Conservation (phyloP, 1,140 invertebrate genomes). For the Amyelois transitella region DNA sequence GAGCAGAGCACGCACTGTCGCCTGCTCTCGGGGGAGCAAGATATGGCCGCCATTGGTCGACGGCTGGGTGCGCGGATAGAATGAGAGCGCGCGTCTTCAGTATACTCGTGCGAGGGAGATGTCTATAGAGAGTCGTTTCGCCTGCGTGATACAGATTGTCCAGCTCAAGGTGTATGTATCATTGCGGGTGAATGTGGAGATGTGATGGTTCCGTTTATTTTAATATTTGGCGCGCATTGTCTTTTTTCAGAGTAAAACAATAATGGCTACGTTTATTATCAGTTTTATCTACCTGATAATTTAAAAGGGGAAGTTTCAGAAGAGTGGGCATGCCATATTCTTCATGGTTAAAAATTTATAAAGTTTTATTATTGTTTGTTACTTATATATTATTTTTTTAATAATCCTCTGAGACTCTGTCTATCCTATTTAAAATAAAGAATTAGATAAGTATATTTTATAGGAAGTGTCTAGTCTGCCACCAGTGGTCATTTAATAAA, state of each 20-base stretch:
- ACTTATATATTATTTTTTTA: too few relatives aligned
- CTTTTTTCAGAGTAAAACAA: neutral
- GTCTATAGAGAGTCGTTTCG: constrained; percentile 52
- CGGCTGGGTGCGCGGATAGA: constrained; percentile 54
- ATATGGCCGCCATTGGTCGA: constrained; percentile 69
- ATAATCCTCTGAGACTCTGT: too few relatives aligned
- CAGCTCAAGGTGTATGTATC: constrained; percentile 59
- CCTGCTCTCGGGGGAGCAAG: constrained; percentile 72
- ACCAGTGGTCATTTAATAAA: too few relatives aligned
- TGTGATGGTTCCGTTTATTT: constrained; percentile 46
- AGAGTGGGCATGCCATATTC: too few relatives aligned
- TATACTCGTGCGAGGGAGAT: constrained; percentile 41
- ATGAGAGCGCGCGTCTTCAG: constrained; percentile 60
- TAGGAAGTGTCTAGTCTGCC: too few relatives aligned
- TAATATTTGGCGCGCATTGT: constrained; percentile 25
- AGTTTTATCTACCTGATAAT: too few relatives aligned
- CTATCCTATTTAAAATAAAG: too few relatives aligned
- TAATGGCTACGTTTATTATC: neutral
- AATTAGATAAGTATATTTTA: too few relatives aligned
- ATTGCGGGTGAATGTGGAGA: constrained; percentile 62
- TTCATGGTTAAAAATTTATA: too few relatives aligned
- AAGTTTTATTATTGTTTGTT: too few relatives aligned
- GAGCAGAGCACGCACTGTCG: constrained; percentile 73
- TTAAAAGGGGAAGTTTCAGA: too few relatives aligned
- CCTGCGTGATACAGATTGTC: constrained; percentile 58